These are phyloP conservation scores for Ptychoptera contaminata DNA, from an alignment of 2,888 invertebrate genomes.

Conservation along the genomic window DNA sequence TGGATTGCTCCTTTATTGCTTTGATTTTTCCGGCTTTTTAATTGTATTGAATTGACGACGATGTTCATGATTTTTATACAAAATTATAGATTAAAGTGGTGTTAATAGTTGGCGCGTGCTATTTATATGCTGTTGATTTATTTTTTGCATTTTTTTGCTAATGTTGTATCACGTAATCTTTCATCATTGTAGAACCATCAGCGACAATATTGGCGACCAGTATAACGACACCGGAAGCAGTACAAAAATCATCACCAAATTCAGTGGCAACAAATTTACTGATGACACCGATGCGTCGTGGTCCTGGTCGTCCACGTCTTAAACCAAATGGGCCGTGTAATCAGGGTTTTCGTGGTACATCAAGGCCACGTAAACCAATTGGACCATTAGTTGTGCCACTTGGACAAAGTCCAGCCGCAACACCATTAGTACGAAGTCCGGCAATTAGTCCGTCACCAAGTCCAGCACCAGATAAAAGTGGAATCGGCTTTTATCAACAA, in stretches of 20 bases:
- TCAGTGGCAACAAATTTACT: background rate
- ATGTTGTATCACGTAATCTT: background rate
- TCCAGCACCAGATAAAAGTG: conserved; percentile 17
- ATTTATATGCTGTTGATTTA: too few species aligned
- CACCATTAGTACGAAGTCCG: conserved; percentile 25
- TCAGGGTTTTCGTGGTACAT: conserved; percentile 42
- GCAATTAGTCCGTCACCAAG: conserved; percentile 27
- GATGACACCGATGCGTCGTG: conserved; percentile 34
- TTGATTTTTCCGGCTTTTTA: too few species aligned
- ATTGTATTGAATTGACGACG: background rate
- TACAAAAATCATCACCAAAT: background rate
- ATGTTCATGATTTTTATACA: background rate
- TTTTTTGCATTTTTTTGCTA: background rate
- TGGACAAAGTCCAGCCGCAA: conserved; percentile 26
- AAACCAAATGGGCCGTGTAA: conserved; percentile 48
- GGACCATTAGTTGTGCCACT: conserved; percentile 28
- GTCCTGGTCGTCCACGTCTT: conserved; percentile 51
- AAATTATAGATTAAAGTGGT: background rate
- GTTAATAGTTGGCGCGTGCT: too few species aligned
- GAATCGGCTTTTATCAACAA: conserved; percentile 5
- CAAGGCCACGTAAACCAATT: conserved; percentile 39
- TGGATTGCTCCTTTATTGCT: too few species aligned
- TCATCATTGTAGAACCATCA: background rate
- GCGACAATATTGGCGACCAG: too few species aligned
- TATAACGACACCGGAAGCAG: background rate